A percentile compares a stretch with the other conserved stretches of the same genome.
Evolutionary conservation across 2,797 vertebrate genomes (phyloP).

Genomic region (Malacoctenus gilli): DNA sequence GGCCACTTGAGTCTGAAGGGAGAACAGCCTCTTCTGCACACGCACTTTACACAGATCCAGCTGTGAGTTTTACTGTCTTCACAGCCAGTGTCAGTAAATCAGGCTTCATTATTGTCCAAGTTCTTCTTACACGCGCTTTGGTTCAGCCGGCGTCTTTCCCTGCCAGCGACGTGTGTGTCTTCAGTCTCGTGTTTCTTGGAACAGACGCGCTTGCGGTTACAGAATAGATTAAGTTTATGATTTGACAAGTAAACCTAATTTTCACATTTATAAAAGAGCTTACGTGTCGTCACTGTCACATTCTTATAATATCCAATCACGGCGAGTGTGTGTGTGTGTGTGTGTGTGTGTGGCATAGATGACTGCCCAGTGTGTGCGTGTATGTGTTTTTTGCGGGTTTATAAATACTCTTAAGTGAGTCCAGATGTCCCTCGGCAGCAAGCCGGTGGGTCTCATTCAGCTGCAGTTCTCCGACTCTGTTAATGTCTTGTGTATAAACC

Average conservation of each 20-base stretch:
- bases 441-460: constrained; percentile 71
- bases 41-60: constrained; percentile 5
- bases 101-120: constrained; percentile 41
- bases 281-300: constrained; percentile 58
- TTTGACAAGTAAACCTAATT: constrained; percentile 67
- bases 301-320: constrained; percentile 62
- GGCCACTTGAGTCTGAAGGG: background rate
- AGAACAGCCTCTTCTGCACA: constrained; percentile 2
- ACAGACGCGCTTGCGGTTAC: constrained; percentile 30
- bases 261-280: constrained; percentile 55
- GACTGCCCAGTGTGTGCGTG: constrained; percentile 43
- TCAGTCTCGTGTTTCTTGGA: constrained; percentile 28
- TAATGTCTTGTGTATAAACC: constrained; percentile 77
- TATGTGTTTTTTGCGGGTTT: constrained; percentile 69
- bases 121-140: constrained; percentile 12
- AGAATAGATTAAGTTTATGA: constrained; percentile 58
- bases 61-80: constrained; percentile 26
- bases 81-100: constrained; percentile 38
- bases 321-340: constrained; percentile 48
- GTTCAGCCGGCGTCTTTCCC: constrained; percentile 16
- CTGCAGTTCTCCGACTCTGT: constrained; percentile 72
- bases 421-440: constrained; percentile 78
- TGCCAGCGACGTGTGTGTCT: constrained; percentile 18
- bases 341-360: constrained; percentile 50
- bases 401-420: constrained; percentile 77